Evolutionary conservation across 2,888 invertebrate species (phyloP).

Genomic region (Phaonia tiefii): DNA sequence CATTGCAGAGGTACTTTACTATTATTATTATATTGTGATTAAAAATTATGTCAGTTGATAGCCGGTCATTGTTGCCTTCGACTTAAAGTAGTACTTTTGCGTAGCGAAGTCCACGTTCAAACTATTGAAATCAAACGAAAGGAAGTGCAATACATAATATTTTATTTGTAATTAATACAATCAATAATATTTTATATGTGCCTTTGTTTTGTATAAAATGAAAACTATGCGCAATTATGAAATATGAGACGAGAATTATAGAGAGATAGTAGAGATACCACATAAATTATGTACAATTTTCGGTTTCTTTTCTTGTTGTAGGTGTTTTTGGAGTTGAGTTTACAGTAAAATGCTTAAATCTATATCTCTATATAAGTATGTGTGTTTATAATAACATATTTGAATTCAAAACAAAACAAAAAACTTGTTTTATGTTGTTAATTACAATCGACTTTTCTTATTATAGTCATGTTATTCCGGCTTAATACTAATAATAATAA

Average conservation of each 20-base stretch:
- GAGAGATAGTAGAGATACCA: constrained; percentile 35
- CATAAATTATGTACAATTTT: constrained; percentile 55
- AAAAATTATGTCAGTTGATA: too few species aligned
- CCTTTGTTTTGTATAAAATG: constrained; percentile 58
- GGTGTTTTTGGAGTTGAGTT: constrained; percentile 21
- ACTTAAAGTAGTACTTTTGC: too few species aligned
- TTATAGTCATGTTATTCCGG: constrained; percentile 35
- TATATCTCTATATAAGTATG: constrained; percentile 28
- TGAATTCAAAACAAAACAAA: not conserved
- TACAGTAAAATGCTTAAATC: constrained; percentile 62
- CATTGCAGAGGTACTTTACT: too few species aligned
- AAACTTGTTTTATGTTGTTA: constrained; percentile 26
- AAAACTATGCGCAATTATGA: constrained; percentile 59
- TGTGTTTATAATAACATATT: constrained; percentile 1
- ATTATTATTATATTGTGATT: too few species aligned
- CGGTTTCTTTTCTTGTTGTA: constrained; percentile 21
- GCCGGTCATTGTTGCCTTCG: too few species aligned
- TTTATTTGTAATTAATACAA: constrained; percentile 63
- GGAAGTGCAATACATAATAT: constrained; percentile 44
- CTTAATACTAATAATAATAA: constrained; percentile 32
- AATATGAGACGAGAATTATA: constrained; percentile 53
- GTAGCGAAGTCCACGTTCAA: too few species aligned
- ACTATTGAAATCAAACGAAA: constrained; percentile 18
- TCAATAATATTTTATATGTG: constrained; percentile 57
- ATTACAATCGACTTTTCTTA: constrained; percentile 44